Base-by-base conservation (phyloP, 2,797 vertebrate species). In the Luscinia megarhynchos region DNA sequence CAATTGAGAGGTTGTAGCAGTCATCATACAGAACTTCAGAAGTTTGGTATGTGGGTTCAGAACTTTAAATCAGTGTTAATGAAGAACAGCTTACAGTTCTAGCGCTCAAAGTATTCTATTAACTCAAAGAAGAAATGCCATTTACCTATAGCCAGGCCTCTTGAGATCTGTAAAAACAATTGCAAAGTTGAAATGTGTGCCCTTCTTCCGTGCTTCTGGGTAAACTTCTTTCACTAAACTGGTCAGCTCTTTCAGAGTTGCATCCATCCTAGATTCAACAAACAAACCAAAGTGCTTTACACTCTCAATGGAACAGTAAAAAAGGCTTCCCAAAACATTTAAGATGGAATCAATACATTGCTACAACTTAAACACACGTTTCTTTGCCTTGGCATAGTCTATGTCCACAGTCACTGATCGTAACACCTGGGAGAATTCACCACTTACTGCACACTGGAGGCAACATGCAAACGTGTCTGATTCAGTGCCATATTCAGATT, bases 141-240 rank as follows among this genome's bases (percentile, higher is more conserved):
- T 88, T 94, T 95, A 99, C 99, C 99, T 98, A 97, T 99, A 99
- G 24, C 98, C 98, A 90, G 99, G 99, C 86, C 98, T 98, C 97
- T 99, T 98, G 59, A 98, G 98, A 85, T 99, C 99, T 11, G 99
- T 99, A 90, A 98, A 99, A 85, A 99, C 99, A 27, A 99, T 99
- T 32, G 99, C 99, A 75, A 99, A 99, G 89, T 98, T 99, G 97
- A 99, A 99, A 96, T 99, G 99, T 3, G 99, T 99, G 84, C 99
- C 99, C 95, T 99, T 99, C 97, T 99, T 99, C 73, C 99, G 98
- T 80, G 99, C 99, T 88, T 99, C 99, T 38, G 99, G 99, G 93
- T 99, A 99, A 48, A 99, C 99, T 97, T 99, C 99, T 95, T 99
- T 99, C 92, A 99, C 99, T 89, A 99, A 97, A 93, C 99, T 99